These are phyloP conservation scores for Fulica atra DNA, from an alignment of 2,113 vertebrate genomes.

Conservation along the genomic window DNA sequence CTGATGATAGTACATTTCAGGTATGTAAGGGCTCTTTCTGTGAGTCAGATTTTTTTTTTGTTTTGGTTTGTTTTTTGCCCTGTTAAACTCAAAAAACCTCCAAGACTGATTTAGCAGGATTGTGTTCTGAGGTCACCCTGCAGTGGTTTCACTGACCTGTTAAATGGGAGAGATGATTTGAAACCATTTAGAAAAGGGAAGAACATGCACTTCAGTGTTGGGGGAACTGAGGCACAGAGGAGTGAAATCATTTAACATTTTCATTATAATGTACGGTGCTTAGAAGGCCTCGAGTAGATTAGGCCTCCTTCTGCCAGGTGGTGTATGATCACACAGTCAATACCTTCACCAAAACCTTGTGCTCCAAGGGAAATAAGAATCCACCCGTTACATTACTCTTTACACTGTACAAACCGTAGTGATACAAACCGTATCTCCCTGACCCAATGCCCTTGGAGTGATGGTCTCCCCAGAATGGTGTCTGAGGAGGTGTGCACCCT, in stretches of 20 bases:
- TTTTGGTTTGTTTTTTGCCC: background rate
- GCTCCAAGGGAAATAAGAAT: background rate
- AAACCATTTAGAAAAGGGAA: background rate
- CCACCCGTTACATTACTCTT: background rate
- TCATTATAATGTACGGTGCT: background rate
- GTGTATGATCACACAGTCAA: background rate
- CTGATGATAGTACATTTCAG: conserved; percentile 11
- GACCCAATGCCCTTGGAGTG: background rate
- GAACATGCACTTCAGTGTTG: fast-evolving
- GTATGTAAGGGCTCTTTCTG: background rate
- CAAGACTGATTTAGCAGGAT: background rate
- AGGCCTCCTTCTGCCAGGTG: background rate
- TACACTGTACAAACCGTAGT: background rate
- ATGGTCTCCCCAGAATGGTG: fast-evolving
- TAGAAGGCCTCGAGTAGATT: background rate
- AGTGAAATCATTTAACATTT: background rate
- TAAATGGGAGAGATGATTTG: background rate
- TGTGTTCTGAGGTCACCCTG: background rate
- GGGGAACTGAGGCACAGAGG: background rate
- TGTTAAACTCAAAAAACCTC: background rate
- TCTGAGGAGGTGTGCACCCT: background rate
- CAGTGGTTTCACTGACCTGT: background rate
- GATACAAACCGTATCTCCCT: background rate
- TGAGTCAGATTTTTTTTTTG: background rate
- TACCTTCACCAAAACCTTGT: background rate